Conservation (phyloP, 2,888 invertebrate genomes). For the Sphecodes monilicornis region DNA sequence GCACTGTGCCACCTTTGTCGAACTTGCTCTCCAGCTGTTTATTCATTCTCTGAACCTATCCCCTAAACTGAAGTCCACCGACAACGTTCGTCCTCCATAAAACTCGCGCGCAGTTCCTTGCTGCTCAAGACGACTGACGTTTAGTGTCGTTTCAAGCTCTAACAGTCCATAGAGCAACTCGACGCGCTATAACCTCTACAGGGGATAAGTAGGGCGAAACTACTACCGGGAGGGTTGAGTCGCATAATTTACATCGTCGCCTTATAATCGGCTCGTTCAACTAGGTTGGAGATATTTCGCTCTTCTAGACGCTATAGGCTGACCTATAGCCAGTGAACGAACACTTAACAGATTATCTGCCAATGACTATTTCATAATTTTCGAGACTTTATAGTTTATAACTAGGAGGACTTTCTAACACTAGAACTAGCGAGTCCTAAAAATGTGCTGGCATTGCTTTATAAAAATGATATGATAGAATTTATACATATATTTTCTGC, state of each 20-base stretch:
- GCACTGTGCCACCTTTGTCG: background rate
- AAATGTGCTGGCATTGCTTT: no score
- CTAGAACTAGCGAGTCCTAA: no score
- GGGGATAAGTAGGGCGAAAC: background rate
- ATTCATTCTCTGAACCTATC: background rate
- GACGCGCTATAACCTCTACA: background rate
- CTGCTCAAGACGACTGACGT: background rate
- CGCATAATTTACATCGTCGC: slow-evolving; percentile 1
- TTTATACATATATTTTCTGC: no score
- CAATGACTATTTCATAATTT: no score
- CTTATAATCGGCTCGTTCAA: background rate
- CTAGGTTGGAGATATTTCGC: background rate
- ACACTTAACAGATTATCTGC: no score
- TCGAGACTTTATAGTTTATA: no score
- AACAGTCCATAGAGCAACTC: background rate
- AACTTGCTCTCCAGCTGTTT: background rate
- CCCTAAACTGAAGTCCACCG: background rate
- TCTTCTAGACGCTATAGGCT: background rate
- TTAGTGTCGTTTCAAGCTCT: background rate
- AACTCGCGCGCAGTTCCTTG: background rate
- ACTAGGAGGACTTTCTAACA: no score
- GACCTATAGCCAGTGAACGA: background rate
- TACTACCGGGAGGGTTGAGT: background rate
- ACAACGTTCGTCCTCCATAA: background rate
- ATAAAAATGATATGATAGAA: no score